Evolutionary conservation across 1,140 invertebrate species (phyloP).

Genomic region (Drosophila punjabiensis): DNA sequence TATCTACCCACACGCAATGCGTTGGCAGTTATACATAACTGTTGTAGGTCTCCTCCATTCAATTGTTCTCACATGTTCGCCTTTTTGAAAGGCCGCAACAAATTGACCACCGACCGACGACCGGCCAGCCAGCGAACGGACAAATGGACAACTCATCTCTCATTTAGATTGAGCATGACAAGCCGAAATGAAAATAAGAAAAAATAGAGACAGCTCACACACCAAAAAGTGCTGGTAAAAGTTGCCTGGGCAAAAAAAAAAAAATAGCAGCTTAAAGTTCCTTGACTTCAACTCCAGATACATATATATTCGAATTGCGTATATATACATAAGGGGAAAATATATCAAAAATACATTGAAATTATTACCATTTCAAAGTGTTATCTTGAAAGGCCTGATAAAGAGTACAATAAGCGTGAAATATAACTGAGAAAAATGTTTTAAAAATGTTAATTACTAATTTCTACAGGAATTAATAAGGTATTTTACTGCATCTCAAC

Average conservation of each 20-base stretch:
- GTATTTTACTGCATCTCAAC: neutral
- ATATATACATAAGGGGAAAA: neutral
- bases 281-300: constrained; percentile 61
- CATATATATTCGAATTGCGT: constrained; percentile 19
- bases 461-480: neutral
- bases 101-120: constrained; percentile 26
- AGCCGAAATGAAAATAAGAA: constrained; percentile 45
- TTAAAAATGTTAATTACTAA: neutral
- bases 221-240: constrained; percentile 57
- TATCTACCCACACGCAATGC: constrained; percentile 49
- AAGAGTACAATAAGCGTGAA: neutral
- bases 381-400: neutral
- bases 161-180: constrained; percentile 67
- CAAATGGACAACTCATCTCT: constrained; percentile 64
- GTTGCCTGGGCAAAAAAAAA: constrained; percentile 55
- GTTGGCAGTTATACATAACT: constrained; percentile 37
- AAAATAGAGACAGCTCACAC: constrained; percentile 13
- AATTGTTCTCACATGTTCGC: constrained; percentile 59
- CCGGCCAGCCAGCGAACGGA: constrained; percentile 16
- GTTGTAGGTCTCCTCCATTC: constrained; percentile 45
- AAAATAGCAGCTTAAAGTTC: constrained; percentile 75
- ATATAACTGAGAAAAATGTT: neutral
- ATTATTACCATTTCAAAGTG: neutral
- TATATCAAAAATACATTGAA: neutral
- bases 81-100: constrained; percentile 41